A percentile compares a stretch with the other conserved stretches of the same genome.
phyloP scores from a whole-genome alignment of 2,888 invertebrate genomes.

The Drosophila suboccidentalis region DNA sequence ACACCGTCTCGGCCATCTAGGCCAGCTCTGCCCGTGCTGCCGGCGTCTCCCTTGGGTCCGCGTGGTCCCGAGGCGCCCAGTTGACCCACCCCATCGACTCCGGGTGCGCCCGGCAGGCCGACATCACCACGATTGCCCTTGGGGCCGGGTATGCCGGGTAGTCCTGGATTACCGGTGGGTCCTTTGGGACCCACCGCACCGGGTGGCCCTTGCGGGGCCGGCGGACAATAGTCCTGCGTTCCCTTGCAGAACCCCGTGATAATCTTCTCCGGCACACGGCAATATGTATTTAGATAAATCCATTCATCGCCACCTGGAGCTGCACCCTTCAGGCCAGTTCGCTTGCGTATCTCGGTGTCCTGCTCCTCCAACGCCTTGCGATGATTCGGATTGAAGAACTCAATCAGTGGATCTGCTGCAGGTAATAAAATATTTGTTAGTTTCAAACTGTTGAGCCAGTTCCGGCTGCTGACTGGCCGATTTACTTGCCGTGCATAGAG shows the following conservation, averaged over 20 bases:
- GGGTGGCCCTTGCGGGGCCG: constrained; percentile 88
- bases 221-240: constrained; percentile 92
- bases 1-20: constrained; percentile 95
- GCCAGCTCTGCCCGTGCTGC: constrained; percentile 90
- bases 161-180: constrained; percentile 85
- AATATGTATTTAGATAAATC: constrained; percentile 95
- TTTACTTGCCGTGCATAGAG: constrained; percentile 83
- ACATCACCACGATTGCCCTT: constrained; percentile 90
- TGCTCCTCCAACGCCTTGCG: constrained; percentile 89
- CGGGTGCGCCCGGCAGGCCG: constrained; percentile 89
- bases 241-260: constrained; percentile 94
- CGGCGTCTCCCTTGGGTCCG: constrained; percentile 86
- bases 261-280: constrained; percentile 93
- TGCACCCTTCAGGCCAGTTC: constrained; percentile 88
- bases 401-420: constrained; percentile 88
- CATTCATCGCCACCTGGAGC: constrained; percentile 92
- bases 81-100: constrained; percentile 86
- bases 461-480: background rate
- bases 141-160: constrained; percentile 89
- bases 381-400: constrained; percentile 91
- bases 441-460: background rate
- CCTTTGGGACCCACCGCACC: constrained; percentile 89
- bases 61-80: constrained; percentile 81
- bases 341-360: constrained; percentile 88
- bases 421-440: constrained; percentile 2